Evolutionary conservation across 2,888 invertebrate species (phyloP).

Genomic region (Phanerotoma sp.): DNA sequence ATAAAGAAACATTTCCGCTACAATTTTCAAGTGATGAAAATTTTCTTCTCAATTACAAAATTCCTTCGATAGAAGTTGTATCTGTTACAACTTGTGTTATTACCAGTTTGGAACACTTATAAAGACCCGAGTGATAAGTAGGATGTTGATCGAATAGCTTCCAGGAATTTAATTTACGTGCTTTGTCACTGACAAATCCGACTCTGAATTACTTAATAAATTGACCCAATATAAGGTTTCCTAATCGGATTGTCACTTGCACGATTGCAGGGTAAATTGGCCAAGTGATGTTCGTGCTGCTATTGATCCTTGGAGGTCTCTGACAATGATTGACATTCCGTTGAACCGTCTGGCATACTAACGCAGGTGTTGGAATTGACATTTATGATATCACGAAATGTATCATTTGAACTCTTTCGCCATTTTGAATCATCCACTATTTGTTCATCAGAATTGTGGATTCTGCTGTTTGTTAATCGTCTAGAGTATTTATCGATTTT

Average conservation of each 20-base stretch:
- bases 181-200: neutral
- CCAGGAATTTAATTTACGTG: conserved; percentile 5
- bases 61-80: no score
- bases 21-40: no score
- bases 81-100: no score
- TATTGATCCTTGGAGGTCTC: conserved; percentile 2
- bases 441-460: neutral
- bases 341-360: conserved; percentile 27
- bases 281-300: neutral
- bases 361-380: conserved; percentile 29
- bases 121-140: neutral
- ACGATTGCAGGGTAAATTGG: neutral
- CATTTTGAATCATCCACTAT: neutral
- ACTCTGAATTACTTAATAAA: neutral
- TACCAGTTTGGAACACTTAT: conserved; percentile 1
- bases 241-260: conserved; percentile 3
- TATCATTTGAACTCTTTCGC: neutral
- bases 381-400: conserved; percentile 6
- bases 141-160: conserved; percentile 1
- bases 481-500: no score
- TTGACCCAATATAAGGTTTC: conserved; percentile 1
- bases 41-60: no score
- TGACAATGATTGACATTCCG: conserved; percentile 21
- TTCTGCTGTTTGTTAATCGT: no score
- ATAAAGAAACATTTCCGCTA: no score